Evolutionary conservation across 2,797 vertebrate genomes (phyloP).

Genomic region (Thaleichthys pacificus): DNA sequence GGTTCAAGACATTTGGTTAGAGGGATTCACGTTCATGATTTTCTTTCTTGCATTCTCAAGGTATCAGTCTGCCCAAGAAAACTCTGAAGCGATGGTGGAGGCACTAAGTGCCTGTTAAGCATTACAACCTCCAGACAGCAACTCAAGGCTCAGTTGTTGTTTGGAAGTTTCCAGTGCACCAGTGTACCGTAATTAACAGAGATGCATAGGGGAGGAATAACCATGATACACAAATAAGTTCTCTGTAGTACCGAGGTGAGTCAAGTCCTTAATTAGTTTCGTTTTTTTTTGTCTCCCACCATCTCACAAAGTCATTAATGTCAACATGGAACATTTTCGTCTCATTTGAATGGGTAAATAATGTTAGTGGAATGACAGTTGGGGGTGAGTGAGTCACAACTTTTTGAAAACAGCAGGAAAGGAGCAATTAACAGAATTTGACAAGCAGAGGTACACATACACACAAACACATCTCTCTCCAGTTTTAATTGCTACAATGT

Average conservation of each 20-base stretch:
- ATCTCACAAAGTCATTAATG: constrained; percentile 68
- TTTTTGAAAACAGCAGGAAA: constrained; percentile 63
- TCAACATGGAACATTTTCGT: constrained; percentile 66
- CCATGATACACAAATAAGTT: constrained; percentile 49
- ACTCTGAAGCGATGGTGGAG: too few species aligned
- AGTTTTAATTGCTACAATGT: constrained; percentile 36
- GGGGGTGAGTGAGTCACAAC: constrained; percentile 56
- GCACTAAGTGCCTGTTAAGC: too few species aligned
- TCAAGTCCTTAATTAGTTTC: constrained; percentile 67
- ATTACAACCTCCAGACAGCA: too few species aligned
- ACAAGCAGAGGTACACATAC: constrained; percentile 55
- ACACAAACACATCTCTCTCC: constrained; percentile 12
- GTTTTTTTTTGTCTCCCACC: constrained; percentile 44
- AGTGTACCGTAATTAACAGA: constrained; percentile 52
- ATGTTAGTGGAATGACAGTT: constrained; percentile 67
- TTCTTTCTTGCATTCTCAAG: too few species aligned
- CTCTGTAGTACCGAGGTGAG: constrained; percentile 58
- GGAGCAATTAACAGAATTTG: constrained; percentile 70
- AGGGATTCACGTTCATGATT: too few species aligned
- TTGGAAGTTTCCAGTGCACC: constrained; percentile 33
- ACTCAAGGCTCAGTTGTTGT: constrained; percentile 12
- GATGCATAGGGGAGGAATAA: not conserved
- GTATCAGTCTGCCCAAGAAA: too few species aligned
- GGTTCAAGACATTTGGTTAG: too few species aligned
- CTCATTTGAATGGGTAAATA: constrained; percentile 73